A percentile compares a stretch with the other conserved stretches of the same genome.
phyloP scores from a whole-genome alignment of 2,888 invertebrate species.

The Dynastes maya region DNA sequence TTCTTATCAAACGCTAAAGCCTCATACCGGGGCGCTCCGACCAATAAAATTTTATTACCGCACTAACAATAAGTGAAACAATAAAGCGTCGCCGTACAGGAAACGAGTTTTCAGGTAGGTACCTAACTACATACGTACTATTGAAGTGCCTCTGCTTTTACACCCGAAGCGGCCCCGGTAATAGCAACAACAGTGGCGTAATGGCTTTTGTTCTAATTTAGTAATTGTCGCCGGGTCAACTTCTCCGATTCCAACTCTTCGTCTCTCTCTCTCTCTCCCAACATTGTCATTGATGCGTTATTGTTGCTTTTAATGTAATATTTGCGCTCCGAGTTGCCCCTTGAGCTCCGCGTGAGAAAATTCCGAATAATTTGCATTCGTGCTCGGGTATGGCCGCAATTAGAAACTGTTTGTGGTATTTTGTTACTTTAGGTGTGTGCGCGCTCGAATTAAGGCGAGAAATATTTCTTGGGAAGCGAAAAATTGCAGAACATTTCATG shows the following conservation, averaged over 20 bases:
- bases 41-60: slow-evolving; percentile 8
- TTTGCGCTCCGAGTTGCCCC: not conserved
- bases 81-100: slow-evolving; percentile 11
- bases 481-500: too few relatives aligned
- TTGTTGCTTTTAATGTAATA: not conserved
- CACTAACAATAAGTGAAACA: slow-evolving; percentile 17
- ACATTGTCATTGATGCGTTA: not conserved
- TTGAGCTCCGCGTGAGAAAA: not conserved
- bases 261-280: not conserved
- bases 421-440: not conserved
- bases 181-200: slow-evolving; percentile 4
- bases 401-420: slow-evolving; percentile 1
- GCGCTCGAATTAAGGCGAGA: too few relatives aligned
- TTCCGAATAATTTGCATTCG: slow-evolving; percentile 5
- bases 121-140: not conserved
- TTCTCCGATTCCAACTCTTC: not conserved
- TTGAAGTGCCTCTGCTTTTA: not conserved
- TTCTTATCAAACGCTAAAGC: not conserved
- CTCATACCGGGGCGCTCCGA: not conserved
- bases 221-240: not conserved
- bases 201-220: not conserved
- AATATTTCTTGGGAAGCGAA: too few relatives aligned
- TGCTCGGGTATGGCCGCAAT: not conserved
- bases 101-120: slow-evolving; percentile 17
- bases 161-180: not conserved